Evolutionary conservation across 64 coral and sea anemone genomes (phyloP).

Genomic region (Pocillopora verrucosa): DNA sequence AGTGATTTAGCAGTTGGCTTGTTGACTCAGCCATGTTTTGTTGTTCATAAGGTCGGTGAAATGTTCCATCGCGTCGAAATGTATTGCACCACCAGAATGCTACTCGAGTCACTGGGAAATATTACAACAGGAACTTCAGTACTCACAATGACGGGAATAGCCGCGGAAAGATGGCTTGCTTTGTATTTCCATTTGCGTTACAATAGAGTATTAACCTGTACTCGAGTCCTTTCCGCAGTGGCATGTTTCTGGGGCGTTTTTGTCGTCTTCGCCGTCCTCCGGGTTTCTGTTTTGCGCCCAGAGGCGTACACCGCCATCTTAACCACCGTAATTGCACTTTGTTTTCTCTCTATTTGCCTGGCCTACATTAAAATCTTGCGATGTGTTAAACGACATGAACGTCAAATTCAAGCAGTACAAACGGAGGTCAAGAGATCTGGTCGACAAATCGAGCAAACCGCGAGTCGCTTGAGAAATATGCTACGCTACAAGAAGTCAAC

Average conservation of each 20-base stretch:
- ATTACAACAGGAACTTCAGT: constrained; percentile 11
- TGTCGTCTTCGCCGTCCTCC: background rate
- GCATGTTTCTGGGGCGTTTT: constrained; percentile 21
- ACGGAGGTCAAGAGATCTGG: background rate
- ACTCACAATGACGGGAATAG: constrained; percentile 26
- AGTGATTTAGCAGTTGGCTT: constrained; percentile 54
- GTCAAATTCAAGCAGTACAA: background rate
- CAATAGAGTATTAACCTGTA: constrained; percentile 26
- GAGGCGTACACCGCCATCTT: background rate
- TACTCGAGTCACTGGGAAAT: constrained; percentile 23
- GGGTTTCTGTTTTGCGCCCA: background rate
- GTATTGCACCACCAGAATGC: constrained; percentile 34
- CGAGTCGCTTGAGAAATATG: background rate
- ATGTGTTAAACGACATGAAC: constrained; percentile 15
- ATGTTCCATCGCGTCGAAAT: constrained; percentile 3
- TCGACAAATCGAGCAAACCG: background rate
- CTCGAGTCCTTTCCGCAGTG: background rate
- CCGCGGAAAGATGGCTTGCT: constrained; percentile 38
- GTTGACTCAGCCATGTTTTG: constrained; percentile 38
- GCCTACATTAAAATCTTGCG: constrained; percentile 12
- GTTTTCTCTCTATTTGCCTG: constrained; percentile 11
- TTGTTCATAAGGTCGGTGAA: constrained; percentile 43
- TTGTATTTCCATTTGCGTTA: constrained; percentile 51
- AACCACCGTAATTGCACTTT: background rate
- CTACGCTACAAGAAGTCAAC: constrained; percentile 31